Conservation (phyloP, 2,888 invertebrate genomes). For the Dromius quadrimaculatus region DNA sequence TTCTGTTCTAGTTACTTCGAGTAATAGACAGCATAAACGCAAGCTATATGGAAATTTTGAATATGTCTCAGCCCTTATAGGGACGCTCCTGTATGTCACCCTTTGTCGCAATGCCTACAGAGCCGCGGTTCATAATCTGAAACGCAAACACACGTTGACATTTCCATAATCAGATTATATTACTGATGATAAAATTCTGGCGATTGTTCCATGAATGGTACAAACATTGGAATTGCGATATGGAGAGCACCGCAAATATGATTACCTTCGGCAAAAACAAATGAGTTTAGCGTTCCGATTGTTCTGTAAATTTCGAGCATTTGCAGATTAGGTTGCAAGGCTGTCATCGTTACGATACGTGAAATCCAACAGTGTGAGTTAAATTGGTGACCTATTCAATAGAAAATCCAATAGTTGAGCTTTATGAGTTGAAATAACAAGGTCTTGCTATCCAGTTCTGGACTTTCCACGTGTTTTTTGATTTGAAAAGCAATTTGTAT, state of each 20-base stretch:
- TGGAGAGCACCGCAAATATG: constrained; percentile 42
- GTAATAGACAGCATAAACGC: not conserved
- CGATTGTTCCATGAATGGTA: constrained; percentile 41
- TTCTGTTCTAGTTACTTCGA: too few relatives aligned
- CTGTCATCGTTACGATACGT: constrained; percentile 1
- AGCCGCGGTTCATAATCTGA: constrained; percentile 42
- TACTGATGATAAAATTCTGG: constrained; percentile 52
- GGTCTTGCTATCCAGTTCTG: too few relatives aligned
- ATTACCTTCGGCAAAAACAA: constrained; percentile 45
- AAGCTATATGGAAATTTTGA: not conserved
- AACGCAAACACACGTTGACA: constrained; percentile 52
- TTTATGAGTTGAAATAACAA: too few relatives aligned
- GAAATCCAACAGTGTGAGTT: not conserved
- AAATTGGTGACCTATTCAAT: not conserved
- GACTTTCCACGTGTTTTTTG: too few relatives aligned
- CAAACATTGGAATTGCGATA: constrained; percentile 44
- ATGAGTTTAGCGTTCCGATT: constrained; percentile 46
- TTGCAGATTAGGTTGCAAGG: constrained; percentile 37
- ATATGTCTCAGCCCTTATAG: not conserved
- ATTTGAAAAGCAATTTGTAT: too few relatives aligned
- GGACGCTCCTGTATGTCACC: too few relatives aligned
- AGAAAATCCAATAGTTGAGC: too few relatives aligned
- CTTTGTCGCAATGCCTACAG: not conserved
- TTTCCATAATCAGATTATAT: constrained; percentile 52
- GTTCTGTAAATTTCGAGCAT: constrained; percentile 44